A percentile compares a stretch with the other conserved stretches of the same genome.
Evolutionary conservation across 1,140 invertebrate species (phyloP).

Genomic region (Colletes gigas): DNA sequence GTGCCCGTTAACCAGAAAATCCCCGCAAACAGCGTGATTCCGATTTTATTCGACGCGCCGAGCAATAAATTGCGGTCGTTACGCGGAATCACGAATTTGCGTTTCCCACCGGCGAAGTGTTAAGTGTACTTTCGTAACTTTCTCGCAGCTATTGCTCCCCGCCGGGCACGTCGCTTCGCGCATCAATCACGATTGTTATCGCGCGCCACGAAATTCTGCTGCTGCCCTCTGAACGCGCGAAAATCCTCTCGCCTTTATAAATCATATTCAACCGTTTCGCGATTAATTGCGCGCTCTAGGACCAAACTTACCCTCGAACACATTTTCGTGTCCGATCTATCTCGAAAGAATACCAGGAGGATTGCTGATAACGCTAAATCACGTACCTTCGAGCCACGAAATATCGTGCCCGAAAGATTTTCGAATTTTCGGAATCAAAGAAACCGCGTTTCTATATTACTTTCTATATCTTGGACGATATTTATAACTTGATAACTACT

Average conservation of each 20-base stretch:
- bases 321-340: no score
- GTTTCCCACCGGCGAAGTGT: neutral
- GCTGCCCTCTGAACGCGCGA: neutral
- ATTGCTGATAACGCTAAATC: no score
- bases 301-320: no score
- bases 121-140: constrained; percentile 7
- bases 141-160: neutral
- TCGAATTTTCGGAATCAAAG: no score
- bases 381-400: no score
- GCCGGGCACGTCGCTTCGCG: neutral
- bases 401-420: no score
- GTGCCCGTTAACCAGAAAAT: constrained; percentile 2
- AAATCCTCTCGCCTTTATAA: constrained; percentile 2
- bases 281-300: no score
- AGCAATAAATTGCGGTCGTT: constrained; percentile 49
- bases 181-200: constrained; percentile 37
- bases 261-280: no score
- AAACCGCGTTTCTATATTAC: no score
- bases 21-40: constrained; percentile 1
- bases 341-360: no score
- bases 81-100: constrained; percentile 35
- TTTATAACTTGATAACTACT: no score
- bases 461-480: no score
- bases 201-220: constrained; percentile 11
- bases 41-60: neutral